phyloP scores from a whole-genome alignment of 2,113 vertebrate species.

The Telmatochromis sp. region DNA sequence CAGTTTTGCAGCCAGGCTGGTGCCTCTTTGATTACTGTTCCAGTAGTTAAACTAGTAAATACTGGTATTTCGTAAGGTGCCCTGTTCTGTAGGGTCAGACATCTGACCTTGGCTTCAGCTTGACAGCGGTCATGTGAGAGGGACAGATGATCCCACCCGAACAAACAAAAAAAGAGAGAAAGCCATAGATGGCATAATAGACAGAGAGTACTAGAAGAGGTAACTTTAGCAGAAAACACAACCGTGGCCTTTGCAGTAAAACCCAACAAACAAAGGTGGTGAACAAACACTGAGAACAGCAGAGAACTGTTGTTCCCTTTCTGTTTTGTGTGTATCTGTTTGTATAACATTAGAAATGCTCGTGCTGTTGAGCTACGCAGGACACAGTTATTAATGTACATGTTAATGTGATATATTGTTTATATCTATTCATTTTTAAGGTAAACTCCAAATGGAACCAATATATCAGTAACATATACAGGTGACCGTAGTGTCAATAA shows the following conservation, averaged over 20 bases:
- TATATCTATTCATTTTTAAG: background rate
- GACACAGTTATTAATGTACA: background rate
- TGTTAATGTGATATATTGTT: background rate
- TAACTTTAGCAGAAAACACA: slow-evolving; percentile 8
- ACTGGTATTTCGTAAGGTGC: slow-evolving; percentile 28
- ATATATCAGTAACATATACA: background rate
- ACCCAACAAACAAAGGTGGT: slow-evolving; percentile 9
- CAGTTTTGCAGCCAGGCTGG: slow-evolving; percentile 14
- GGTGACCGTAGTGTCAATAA: background rate
- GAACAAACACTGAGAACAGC: background rate
- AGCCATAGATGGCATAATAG: background rate
- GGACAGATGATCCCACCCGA: background rate
- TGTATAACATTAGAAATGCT: background rate
- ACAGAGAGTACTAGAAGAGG: slow-evolving; percentile 4
- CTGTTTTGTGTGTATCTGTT: background rate
- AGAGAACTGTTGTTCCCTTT: background rate
- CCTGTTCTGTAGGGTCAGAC: slow-evolving; percentile 14
- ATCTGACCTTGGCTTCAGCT: slow-evolving; percentile 28
- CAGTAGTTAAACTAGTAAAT: slow-evolving; percentile 13
- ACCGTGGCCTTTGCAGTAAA: background rate
- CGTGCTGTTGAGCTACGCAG: background rate
- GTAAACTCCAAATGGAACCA: background rate
- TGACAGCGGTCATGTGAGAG: slow-evolving; percentile 20
- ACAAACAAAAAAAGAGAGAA: background rate
- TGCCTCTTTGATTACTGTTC: slow-evolving; percentile 36